These are phyloP conservation scores for Biston betularia DNA, from an alignment of 2,888 invertebrate species.

Conservation along the genomic window DNA sequence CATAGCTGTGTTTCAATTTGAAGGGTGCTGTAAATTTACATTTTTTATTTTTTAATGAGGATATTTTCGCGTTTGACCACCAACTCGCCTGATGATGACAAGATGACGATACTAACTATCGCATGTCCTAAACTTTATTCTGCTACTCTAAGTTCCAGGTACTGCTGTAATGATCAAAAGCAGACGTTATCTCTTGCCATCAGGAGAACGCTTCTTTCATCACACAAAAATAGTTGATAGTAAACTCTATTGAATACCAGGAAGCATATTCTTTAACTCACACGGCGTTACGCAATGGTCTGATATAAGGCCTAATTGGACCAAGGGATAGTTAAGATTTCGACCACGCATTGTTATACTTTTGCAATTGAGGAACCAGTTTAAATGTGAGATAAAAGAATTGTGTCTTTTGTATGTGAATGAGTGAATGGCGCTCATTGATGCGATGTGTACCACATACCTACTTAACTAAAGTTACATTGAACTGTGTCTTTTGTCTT, in stretches of 20 bases:
- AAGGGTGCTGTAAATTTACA: too few relatives aligned
- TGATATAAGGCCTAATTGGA: slow-evolving; percentile 49
- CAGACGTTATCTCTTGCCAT: too few relatives aligned
- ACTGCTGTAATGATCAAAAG: neutral
- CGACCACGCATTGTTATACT: slow-evolving; percentile 25
- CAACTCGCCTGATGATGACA: too few relatives aligned
- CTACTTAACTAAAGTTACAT: slow-evolving; percentile 5
- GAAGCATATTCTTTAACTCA: slow-evolving; percentile 53
- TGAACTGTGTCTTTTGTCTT: neutral
- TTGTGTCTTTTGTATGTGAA: slow-evolving; percentile 15
- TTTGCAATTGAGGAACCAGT: slow-evolving; percentile 22
- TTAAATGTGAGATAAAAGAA: slow-evolving; percentile 20
- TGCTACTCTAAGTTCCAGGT: too few relatives aligned
- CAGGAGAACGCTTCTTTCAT: too few relatives aligned
- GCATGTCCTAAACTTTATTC: neutral
- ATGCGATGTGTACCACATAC: slow-evolving; percentile 16
- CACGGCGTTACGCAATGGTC: slow-evolving; percentile 49
- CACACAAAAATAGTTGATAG: too few relatives aligned
- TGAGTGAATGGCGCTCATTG: slow-evolving; percentile 16
- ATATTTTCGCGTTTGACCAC: too few relatives aligned
- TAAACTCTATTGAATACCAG: slow-evolving; percentile 56
- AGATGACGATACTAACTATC: too few relatives aligned
- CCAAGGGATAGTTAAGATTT: slow-evolving; percentile 26
- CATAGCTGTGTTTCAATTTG: too few relatives aligned
- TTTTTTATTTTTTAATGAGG: too few relatives aligned